Evolutionary conservation across 2,797 vertebrate genomes (phyloP).

Genomic region (Zalophus californianus): DNA sequence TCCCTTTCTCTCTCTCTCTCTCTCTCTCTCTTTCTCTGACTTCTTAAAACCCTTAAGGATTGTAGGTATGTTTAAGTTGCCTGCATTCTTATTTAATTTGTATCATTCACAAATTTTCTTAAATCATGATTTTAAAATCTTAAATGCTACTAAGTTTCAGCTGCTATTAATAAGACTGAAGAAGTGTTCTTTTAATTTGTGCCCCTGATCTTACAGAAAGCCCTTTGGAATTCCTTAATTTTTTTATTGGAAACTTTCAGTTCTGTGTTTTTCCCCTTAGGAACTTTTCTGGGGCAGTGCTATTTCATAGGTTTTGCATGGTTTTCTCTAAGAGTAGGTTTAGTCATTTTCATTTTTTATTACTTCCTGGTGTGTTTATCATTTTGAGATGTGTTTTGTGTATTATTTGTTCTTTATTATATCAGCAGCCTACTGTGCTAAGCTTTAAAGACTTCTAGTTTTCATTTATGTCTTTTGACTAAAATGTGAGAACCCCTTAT

Average conservation of each 20-base stretch:
- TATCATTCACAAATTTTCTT: neutral
- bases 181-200: neutral
- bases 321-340: neutral
- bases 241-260: neutral
- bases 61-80: neutral
- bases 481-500: neutral
- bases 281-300: neutral
- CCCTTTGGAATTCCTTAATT: neutral
- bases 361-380: neutral
- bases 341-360: neutral
- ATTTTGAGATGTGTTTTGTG: neutral
- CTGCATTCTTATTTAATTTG: neutral
- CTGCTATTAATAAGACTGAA: conserved; percentile 2
- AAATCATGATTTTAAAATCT: conserved; percentile 31
- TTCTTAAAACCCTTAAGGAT: neutral
- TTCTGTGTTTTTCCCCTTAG: neutral
- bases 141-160: neutral
- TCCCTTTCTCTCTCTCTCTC: neutral
- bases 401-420: neutral
- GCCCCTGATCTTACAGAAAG: neutral
- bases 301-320: neutral
- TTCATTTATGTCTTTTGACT: neutral
- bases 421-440: neutral
- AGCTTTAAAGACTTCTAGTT: neutral
- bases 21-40: too few species aligned